Conservation (phyloP, 2,113 vertebrate genomes). For the Charadrius vociferus region DNA sequence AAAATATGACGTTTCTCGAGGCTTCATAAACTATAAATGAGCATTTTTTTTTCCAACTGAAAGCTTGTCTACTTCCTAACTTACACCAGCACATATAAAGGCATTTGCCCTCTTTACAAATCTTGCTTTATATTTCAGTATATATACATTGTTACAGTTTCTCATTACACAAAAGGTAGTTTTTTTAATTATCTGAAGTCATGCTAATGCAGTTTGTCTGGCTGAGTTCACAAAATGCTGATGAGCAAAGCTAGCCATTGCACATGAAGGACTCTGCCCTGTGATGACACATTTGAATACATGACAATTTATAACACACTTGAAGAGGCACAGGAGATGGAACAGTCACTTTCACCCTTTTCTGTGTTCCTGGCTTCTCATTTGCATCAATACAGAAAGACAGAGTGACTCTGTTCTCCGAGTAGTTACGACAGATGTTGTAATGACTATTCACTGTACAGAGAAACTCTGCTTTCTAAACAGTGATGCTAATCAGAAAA, state of each 20-base stretch:
- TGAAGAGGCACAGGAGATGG: background rate
- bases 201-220: background rate
- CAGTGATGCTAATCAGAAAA: background rate
- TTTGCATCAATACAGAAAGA: background rate
- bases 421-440: background rate
- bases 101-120: background rate
- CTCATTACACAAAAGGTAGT: background rate
- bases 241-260: background rate
- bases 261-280: background rate
- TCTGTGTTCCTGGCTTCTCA: background rate
- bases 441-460: background rate
- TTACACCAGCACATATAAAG: background rate
- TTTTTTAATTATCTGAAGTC: background rate
- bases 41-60: background rate
- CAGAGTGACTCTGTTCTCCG: background rate
- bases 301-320: background rate
- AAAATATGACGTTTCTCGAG: background rate
- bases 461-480: background rate
- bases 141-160: background rate
- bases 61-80: background rate
- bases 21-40: background rate
- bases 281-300: background rate
- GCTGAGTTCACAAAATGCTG: background rate
- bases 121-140: background rate
- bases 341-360: background rate